Percentiles rank a stretch among this genome's conserved stretches.
Conservation (phyloP, 1,140 invertebrate genomes). For the Drosophila sechellia region DNA sequence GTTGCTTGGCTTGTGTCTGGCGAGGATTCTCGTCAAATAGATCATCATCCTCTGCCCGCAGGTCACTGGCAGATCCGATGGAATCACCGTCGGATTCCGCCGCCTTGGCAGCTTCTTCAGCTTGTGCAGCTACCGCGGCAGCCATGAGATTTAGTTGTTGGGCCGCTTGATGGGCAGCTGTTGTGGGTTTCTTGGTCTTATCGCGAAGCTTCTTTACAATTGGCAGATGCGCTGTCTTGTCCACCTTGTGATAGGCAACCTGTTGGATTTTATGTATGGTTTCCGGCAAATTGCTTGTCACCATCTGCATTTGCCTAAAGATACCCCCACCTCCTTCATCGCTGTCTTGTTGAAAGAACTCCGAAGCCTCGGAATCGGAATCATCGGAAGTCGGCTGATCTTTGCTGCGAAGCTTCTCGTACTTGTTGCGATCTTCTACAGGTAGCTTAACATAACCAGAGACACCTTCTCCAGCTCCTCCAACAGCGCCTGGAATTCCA, state of each 20-base stretch:
- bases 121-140: conserved; percentile 66
- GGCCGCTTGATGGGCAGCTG: conserved; percentile 76
- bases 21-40: conserved; percentile 85
- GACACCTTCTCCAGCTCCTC: conserved; percentile 2
- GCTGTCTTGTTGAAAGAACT: conserved; percentile 75
- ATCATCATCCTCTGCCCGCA: conserved; percentile 88
- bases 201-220: conserved; percentile 84
- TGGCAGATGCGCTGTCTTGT: conserved; percentile 81
- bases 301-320: conserved; percentile 86
- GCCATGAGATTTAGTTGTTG: conserved; percentile 77
- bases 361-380: conserved; percentile 81
- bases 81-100: conserved; percentile 87
- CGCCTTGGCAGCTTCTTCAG: conserved; percentile 56
- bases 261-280: conserved; percentile 84
- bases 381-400: conserved; percentile 87
- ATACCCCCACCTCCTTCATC: conserved; percentile 56
- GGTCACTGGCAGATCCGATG: conserved; percentile 90
- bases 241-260: conserved; percentile 85
- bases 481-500: conserved; percentile 15
- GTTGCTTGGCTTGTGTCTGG: conserved; percentile 54
- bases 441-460: conserved; percentile 87
- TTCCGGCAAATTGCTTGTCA: conserved; percentile 85
- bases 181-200: conserved; percentile 83
- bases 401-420: conserved; percentile 89
- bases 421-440: conserved; percentile 91